Evolutionary conservation across 2,797 vertebrate species (phyloP).

Genomic region (Pyrocephalus nanus): DNA sequence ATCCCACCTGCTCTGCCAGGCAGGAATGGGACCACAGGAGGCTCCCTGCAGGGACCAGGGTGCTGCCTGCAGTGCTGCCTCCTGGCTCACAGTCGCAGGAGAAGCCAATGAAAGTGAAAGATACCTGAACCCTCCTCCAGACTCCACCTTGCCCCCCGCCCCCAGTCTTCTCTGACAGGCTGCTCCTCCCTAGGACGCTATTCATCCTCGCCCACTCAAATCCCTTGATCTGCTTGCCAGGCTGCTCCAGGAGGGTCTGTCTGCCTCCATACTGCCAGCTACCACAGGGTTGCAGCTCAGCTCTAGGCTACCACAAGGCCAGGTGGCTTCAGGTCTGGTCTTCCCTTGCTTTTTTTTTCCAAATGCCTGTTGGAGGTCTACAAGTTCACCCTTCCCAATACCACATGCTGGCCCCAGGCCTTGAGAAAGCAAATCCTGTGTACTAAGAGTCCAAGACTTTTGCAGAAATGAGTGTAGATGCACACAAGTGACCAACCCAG

Average conservation of each 20-base stretch:
- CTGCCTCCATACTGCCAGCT: background rate
- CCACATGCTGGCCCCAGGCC: background rate
- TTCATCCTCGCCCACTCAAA: background rate
- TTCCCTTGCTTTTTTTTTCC: background rate
- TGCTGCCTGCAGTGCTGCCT: background rate
- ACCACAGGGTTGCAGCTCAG: background rate
- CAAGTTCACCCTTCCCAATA: background rate
- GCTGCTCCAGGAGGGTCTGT: background rate
- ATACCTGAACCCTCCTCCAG: background rate
- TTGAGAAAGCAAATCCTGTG: background rate
- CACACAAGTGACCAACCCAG: background rate
- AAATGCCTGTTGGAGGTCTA: background rate
- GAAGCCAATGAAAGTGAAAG: conserved; percentile 34
- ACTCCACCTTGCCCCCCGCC: background rate
- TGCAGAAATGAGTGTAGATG: background rate
- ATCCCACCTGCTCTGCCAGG: background rate
- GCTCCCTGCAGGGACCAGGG: background rate
- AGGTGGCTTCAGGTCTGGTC: background rate
- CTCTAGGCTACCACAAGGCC: background rate
- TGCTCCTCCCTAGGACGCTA: background rate
- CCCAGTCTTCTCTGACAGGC: background rate
- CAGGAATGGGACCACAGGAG: background rate
- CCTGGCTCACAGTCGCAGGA: background rate
- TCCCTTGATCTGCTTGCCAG: background rate
- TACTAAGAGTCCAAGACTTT: background rate